A percentile compares a stretch with the other conserved stretches of the same genome.
phyloP scores from a whole-genome alignment of 2,797 vertebrate species.

The Scomberomorus guttatus region DNA sequence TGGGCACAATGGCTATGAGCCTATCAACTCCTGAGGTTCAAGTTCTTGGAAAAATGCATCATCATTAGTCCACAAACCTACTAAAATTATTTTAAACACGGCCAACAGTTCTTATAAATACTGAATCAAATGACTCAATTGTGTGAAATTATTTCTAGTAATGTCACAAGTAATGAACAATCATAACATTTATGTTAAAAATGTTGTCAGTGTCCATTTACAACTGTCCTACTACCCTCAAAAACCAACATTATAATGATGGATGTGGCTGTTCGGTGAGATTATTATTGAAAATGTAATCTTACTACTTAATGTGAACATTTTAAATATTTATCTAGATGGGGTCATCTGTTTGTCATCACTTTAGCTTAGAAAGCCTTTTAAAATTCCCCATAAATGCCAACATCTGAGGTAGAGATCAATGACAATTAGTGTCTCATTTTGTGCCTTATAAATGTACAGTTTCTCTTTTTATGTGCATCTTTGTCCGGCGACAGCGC shows the following conservation, averaged over 20 bases:
- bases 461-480: conserved; percentile 38
- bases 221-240: not conserved
- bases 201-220: not conserved
- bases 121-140: not conserved
- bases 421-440: conserved; percentile 52
- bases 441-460: conserved; percentile 42
- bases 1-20: not conserved
- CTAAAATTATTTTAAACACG: not conserved
- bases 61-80: not conserved
- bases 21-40: too few species aligned
- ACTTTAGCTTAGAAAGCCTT: not conserved
- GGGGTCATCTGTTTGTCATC: not conserved
- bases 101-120: not conserved
- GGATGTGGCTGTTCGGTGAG: not conserved
- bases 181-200: not conserved
- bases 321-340: conserved; percentile 3
- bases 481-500: conserved; percentile 53
- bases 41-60: too few species aligned
- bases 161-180: too few species aligned
- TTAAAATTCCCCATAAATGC: conserved; percentile 10
- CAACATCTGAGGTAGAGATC: conserved; percentile 43
- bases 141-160: too few species aligned
- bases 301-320: not conserved
- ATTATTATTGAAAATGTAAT: not conserved
- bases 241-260: not conserved